Conservation (phyloP, 2,797 vertebrate genomes). For the Sebastes hopkinsi region DNA sequence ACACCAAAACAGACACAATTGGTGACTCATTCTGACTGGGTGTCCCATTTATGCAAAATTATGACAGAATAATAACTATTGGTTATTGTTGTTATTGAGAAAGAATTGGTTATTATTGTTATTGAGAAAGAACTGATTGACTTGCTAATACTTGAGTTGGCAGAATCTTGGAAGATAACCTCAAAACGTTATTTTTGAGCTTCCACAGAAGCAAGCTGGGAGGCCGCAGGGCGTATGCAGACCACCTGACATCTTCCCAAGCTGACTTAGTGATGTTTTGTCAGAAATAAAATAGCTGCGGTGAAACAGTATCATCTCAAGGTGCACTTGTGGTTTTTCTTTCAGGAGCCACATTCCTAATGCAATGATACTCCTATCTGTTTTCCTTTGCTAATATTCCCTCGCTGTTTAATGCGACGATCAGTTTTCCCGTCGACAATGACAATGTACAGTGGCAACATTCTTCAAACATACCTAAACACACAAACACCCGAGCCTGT, state of each 20-base stretch:
- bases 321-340: constrained; percentile 48
- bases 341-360: constrained; percentile 54
- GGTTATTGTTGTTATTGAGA: neutral
- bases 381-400: constrained; percentile 36
- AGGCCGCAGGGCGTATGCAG: neutral
- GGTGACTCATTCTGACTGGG: neutral
- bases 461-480: constrained; percentile 73
- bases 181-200: neutral
- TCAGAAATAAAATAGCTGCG: constrained; percentile 55
- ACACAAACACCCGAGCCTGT: constrained; percentile 54
- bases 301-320: constrained; percentile 57
- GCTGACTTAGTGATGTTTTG: constrained; percentile 31
- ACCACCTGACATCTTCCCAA: constrained; percentile 44
- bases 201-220: neutral
- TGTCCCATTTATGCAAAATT: neutral
- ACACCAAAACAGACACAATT: neutral
- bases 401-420: constrained; percentile 47
- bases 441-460: constrained; percentile 66
- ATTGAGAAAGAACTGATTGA: neutral
- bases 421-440: constrained; percentile 69
- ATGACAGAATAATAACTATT: neutral
- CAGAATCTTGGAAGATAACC: neutral
- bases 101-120: neutral
- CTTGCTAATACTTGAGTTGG: neutral
- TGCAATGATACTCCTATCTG: constrained; percentile 28